phyloP scores from a whole-genome alignment of 2,888 invertebrate species.

The Lasioglossum leucozonium region DNA sequence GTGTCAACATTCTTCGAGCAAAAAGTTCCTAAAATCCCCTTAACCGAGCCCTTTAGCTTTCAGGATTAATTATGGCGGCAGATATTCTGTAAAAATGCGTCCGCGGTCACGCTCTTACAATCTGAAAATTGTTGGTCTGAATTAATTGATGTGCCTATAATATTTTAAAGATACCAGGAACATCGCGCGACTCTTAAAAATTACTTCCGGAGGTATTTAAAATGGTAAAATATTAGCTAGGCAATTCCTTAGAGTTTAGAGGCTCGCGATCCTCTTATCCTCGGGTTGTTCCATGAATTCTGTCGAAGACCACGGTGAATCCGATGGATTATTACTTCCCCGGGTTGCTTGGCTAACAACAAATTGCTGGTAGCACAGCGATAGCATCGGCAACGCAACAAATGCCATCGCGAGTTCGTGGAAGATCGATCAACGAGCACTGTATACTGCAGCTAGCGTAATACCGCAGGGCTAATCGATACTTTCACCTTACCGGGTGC shows the following conservation, averaged over 20 bases:
- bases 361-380: constrained; percentile 46
- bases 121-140: too few relatives aligned
- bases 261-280: not conserved
- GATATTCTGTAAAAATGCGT: too few relatives aligned
- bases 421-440: constrained; percentile 42
- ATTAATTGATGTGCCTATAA: too few relatives aligned
- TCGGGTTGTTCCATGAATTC: constrained; percentile 6
- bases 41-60: not conserved
- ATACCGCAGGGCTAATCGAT: constrained; percentile 48
- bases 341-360: constrained; percentile 1
- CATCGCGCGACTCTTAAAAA: too few relatives aligned
- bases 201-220: not conserved
- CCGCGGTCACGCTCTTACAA: too few relatives aligned
- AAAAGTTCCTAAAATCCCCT: not conserved
- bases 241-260: not conserved
- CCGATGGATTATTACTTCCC: constrained; percentile 30
- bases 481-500: constrained; percentile 43
- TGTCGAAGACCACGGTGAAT: constrained; percentile 15
- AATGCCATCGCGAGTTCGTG: constrained; percentile 34
- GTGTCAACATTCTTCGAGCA: not conserved
- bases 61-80: not conserved
- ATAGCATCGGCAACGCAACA: constrained; percentile 4
- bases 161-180: too few relatives aligned
- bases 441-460: constrained; percentile 43
- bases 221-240: not conserved